Conservation (phyloP, 2,888 invertebrate genomes). For the Notodonta dromedarius region DNA sequence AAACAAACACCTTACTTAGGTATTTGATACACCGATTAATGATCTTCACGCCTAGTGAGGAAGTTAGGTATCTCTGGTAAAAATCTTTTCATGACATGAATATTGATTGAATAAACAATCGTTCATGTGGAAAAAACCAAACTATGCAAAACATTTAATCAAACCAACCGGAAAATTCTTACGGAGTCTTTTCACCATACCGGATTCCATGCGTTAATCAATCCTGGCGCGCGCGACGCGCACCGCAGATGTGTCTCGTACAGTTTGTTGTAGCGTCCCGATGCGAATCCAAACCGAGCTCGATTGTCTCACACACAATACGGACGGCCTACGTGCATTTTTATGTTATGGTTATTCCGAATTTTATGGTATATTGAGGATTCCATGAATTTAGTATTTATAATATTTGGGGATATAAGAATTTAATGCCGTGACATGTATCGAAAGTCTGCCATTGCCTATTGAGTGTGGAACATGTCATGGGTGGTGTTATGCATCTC, state of each 20-base stretch:
- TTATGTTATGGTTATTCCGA: slow-evolving; percentile 8
- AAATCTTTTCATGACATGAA: no score
- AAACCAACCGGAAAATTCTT: background rate
- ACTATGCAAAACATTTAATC: background rate
- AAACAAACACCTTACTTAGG: no score
- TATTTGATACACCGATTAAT: no score
- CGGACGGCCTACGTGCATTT: slow-evolving; percentile 31
- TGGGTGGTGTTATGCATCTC: no score
- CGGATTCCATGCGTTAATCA: background rate
- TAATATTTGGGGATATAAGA: background rate
- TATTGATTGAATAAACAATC: no score
- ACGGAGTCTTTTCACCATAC: background rate
- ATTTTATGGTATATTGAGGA: background rate
- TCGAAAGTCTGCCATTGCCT: no score
- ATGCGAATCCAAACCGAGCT: slow-evolving; percentile 41
- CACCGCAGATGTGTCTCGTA: background rate
- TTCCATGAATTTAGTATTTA: background rate
- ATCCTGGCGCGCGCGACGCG: background rate
- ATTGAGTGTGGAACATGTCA: no score
- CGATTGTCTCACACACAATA: slow-evolving; percentile 43
- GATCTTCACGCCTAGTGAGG: no score
- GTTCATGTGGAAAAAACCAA: no score
- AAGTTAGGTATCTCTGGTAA: no score
- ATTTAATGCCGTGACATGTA: no score
- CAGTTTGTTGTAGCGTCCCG: slow-evolving; percentile 32